A percentile compares a stretch with the other conserved stretches of the same genome.
These are phyloP conservation scores for Pogona vitticeps DNA, from an alignment of 2,113 vertebrate species.

Conservation along the genomic window DNA sequence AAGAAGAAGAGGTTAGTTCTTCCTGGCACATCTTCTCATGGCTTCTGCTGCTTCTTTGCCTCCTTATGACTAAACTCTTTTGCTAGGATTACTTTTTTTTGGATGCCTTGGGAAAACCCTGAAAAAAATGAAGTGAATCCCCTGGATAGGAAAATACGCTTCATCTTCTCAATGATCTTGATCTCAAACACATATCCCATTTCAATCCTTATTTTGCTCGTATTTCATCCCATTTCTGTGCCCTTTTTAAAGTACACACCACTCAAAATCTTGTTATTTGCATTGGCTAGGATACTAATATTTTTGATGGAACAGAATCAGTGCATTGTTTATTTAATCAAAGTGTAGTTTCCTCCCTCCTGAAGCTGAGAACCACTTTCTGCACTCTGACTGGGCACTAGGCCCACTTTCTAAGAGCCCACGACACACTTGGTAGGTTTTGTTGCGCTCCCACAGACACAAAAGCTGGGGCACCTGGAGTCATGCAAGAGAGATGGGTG, in stretches of 20 bases:
- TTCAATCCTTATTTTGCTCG: slow-evolving; percentile 8
- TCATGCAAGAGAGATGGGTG: not conserved
- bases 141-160: not conserved
- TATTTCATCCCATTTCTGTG: not conserved
- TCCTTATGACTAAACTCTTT: not conserved
- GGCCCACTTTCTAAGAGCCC: not conserved
- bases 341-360: not conserved
- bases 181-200: slow-evolving; percentile 2
- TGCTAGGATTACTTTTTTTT: slow-evolving; percentile 26
- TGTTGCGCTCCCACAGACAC: not conserved
- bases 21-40: not conserved
- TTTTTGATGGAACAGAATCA: not conserved
- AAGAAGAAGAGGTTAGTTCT: not conserved
- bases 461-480: no score
- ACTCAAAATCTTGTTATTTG: not conserved
- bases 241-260: not conserved
- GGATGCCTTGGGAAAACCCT: not conserved
- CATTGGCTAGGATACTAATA: not conserved
- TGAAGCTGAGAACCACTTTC: not conserved
- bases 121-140: not conserved
- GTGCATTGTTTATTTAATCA: not conserved
- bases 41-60: not conserved
- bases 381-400: not conserved
- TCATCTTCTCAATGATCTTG: not conserved
- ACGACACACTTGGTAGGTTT: not conserved